phyloP scores from a whole-genome alignment of 2,113 vertebrate species.

The Cyprinus carpio region DNA sequence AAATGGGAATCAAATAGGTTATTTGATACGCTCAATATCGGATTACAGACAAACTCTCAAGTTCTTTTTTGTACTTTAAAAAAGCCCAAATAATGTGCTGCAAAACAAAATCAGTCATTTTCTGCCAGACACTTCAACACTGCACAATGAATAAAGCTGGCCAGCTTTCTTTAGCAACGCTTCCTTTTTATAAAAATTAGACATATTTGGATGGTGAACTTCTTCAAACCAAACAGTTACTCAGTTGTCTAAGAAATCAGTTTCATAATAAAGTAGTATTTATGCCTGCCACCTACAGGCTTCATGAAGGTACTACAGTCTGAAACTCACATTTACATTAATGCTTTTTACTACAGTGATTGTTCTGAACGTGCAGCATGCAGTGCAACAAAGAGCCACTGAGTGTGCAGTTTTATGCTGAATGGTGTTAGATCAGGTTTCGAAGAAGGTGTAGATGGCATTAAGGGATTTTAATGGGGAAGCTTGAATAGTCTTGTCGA shows the following conservation, averaged over 20 bases:
- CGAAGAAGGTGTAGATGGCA: neutral
- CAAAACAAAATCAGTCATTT: neutral
- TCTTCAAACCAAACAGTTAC: neutral
- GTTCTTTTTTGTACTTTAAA: neutral
- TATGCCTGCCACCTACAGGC: slow-evolving; percentile 26
- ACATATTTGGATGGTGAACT: neutral
- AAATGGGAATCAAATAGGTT: neutral
- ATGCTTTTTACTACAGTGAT: neutral
- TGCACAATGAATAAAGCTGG: neutral
- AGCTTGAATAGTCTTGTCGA: neutral
- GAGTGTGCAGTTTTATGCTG: neutral
- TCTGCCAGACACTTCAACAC: neutral
- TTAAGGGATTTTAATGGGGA: neutral
- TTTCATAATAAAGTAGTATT: neutral
- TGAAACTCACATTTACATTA: neutral
- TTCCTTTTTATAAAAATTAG: neutral
- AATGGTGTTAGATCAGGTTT: slow-evolving; percentile 7
- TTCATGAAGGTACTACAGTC: neutral
- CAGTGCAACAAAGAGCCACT: neutral
- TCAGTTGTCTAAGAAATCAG: neutral
- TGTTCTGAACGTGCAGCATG: neutral
- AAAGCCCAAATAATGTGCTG: neutral
- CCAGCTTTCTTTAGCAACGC: neutral
- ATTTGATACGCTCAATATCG: neutral
- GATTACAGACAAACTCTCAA: neutral